Conservation (phyloP, 2,888 invertebrate species). For the Torymus tubicola region DNA sequence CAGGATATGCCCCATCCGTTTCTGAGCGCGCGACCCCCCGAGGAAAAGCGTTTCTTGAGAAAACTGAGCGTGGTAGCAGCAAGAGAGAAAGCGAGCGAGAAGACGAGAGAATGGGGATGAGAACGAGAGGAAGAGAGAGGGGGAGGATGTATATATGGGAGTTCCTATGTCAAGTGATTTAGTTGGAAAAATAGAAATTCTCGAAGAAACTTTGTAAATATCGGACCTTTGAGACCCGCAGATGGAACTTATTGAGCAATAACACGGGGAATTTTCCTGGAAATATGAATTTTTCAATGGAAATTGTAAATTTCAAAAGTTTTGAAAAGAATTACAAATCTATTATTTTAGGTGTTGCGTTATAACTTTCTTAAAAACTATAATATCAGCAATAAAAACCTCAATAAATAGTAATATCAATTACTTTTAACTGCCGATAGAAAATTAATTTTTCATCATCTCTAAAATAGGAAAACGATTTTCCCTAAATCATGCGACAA, state of each 20-base stretch:
- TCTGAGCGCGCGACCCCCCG: constrained; percentile 7
- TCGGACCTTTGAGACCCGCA: constrained; percentile 13
- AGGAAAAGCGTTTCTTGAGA: constrained; percentile 35
- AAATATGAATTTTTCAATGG: neutral
- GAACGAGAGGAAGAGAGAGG: neutral
- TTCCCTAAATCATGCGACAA: no score
- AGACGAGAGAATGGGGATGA: no score
- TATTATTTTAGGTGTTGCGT: no score
- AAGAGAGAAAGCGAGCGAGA: neutral
- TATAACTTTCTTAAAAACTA: no score
- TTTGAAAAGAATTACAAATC: neutral
- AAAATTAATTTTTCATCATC: no score
- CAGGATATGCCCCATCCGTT: constrained; percentile 60
- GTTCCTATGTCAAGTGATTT: constrained; percentile 16
- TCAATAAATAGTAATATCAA: no score
- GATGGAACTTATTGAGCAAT: no score
- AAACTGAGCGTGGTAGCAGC: constrained; percentile 14
- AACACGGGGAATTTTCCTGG: no score
- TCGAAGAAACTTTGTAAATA: constrained; percentile 13
- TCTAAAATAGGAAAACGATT: no score
- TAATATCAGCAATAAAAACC: no score
- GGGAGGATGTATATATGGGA: constrained; percentile 1
- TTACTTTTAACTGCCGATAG: no score
- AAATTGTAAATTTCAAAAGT: neutral
- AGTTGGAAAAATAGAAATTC: constrained; percentile 25